Evolutionary conservation across 2,797 vertebrate species (phyloP), one percentile per base, ranked within the genome.

Genomic region (Poecilia picta): DNA sequence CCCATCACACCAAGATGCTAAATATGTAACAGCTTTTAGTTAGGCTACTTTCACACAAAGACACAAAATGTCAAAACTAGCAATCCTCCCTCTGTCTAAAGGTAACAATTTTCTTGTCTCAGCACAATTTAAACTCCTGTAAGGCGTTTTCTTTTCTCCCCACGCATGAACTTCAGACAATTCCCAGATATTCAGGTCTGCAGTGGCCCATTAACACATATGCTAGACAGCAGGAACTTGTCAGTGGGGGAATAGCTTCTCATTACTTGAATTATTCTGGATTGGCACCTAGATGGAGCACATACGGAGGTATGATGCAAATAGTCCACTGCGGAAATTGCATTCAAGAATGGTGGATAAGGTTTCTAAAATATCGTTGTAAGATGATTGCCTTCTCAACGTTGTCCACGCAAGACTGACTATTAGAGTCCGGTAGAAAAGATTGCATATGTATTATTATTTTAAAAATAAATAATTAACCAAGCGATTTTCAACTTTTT

Each of bases 201-300:
- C 53, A 59, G 46, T 47, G 43, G 62, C 16, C 31, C 43, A 73
- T 55, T 59, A 81, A 73, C 66, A 74, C 13, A 7, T 75, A 36
- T 39, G 31, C 33, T 73, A 59, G 51, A 75, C 51, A 80, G 49
- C 47, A 72, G 73, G 51, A 59, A 66, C 53, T 72, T 39, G 66
- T 64, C 72, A 39, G 45, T 66, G 59, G 33, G 47, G 78, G 72
- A 45, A 43, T 39, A n/a, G 25, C 12, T 51, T 79, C 59, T 79
- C n/a, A 74, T 79, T 73, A 73, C 45, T 41, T 36, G 55, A 74
- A 79, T 43, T 64, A 73, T 73, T 74, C 72, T 59, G 53, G 43
- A 73, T 57, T 45, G 70, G 53, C 41, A 73, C 77, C 77, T 45
- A 31, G 43, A 47, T 72, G 20, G 70, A 72, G 31, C 70, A 47